Evolutionary conservation across 2,113 vertebrate species (phyloP), one percentile per base, ranked within the genome.

Genomic region (Pica pica): DNA sequence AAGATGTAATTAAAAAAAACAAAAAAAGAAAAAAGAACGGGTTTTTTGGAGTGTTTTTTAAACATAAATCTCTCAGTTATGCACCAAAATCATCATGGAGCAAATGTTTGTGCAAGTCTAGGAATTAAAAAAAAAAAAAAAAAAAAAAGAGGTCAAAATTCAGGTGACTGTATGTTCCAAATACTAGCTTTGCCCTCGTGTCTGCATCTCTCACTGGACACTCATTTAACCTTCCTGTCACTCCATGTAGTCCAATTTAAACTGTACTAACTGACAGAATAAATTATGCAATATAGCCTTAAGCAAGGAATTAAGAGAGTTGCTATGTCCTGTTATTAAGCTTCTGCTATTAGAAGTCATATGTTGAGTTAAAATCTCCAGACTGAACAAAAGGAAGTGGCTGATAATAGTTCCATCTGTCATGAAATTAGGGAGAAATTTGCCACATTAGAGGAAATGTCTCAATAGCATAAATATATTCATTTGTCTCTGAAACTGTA

Each of bases 1-100:
- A 91, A 46, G 20, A 67, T 16, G 3, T 9, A 63, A 37, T 17
- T 6, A 39, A 53, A 35, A 15, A 39, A 9, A 21, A 9, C 39
- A 13, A 41, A 57, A 30, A 27, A 16, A 10, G 10, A 26, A 56
- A 14, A 47, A 24, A 33, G 11, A 26, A 4, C 0, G 12, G 11
- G 11, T 41, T 41, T 41, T 41, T 0, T 6, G 16, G 4, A 30
- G 2, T 6, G 5, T 44, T 37, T 65, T 63, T 75, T 30, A 47
- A 55, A 59, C 3, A 39, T 27, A 44, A 41, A 11, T 1, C 4
- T 76, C 16, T 77, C 7, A 42, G 42, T 73, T 88, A 26, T 26
- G 2, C 42, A 53, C 9, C 27, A 55, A 26, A 53, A 33, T 49
- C 15, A 53, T 18, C 3, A 52, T 10, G 14, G 4, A 50, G 2